A percentile compares a stretch with the other conserved stretches of the same genome.
phyloP scores from a whole-genome alignment of 2,113 vertebrate genomes.

The Piaya cayana region DNA sequence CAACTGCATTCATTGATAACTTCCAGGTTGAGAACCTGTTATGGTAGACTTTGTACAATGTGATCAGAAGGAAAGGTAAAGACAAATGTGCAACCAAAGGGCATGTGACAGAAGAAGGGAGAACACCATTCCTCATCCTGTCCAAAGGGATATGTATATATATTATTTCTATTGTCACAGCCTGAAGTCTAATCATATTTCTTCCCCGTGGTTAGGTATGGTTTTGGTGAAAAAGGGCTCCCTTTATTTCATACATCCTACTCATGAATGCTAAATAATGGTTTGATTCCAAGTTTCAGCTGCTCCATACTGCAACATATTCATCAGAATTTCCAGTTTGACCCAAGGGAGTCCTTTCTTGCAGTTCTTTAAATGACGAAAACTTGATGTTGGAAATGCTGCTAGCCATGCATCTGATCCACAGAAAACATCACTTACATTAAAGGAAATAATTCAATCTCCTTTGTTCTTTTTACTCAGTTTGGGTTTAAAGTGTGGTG shows the following conservation, averaged over 20 bases:
- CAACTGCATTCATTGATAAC: neutral
- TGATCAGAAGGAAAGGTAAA: neutral
- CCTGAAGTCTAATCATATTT: neutral
- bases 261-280: neutral
- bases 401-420: neutral
- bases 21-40: neutral
- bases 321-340: neutral
- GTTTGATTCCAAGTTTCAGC: neutral
- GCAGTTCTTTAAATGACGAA: neutral
- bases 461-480: neutral
- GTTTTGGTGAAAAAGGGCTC: neutral
- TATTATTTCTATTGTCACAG: neutral
- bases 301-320: neutral
- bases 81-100: neutral
- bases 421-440: neutral
- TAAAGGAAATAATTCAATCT: neutral
- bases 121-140: neutral
- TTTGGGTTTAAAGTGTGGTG: neutral
- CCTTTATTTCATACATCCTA: neutral
- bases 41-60: neutral
- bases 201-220: neutral
- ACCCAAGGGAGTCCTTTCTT: neutral
- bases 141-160: neutral
- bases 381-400: neutral
- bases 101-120: neutral